Evolutionary conservation across 2,113 vertebrate species (phyloP), one percentile per base, ranked within the genome.

Genomic region (Larimichthys crocea): DNA sequence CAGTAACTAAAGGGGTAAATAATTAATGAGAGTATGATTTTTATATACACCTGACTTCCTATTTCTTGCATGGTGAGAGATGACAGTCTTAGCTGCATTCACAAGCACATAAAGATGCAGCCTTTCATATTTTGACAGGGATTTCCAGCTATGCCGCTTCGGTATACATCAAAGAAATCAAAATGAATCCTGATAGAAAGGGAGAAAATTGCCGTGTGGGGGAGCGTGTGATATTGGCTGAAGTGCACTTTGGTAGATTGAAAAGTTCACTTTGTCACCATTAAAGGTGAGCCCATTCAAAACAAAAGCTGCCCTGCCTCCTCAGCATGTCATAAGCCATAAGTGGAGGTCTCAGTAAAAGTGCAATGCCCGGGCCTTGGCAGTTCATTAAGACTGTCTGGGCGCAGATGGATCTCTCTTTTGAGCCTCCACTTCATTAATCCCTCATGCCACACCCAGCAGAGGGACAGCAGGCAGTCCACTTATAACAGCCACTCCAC

Each of bases 221-320:
- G 35, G 77, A 63, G 49, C 60, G 40, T 62, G 24, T 83, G 35
- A 48, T 57, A 76, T 52, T 82, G 83, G 85, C 70, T 59, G 19
- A 56, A 87, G 77, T 89, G 90, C 90, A 92, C 90, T 93, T 79
- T 89, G 77, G 73, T 80, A 88, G 92, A 94, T 94, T 94, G 88
- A 86, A 93, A 89, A 90, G 80, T 89, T 89, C 79, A 76, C 83
- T 87, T 86, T 90, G 88, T 89, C 74, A 85, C 86, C 76, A 86
- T 90, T 89, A 90, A 91, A 80, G 61, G 77, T 24, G 1, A 74
- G 17, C 9, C 73, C 67, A 56, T 88, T 88, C 66, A 76, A 91
- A 92, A 90, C 85, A 68, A 87, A 86, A 76, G 74, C 80, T 31
- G 20, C 57, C 72, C 72, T 84, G 89, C 90, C 84, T 90, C 68